These are phyloP conservation scores for Drosophila kanapiae DNA, from an alignment of 1,140 invertebrate species.

Conservation along the genomic window DNA sequence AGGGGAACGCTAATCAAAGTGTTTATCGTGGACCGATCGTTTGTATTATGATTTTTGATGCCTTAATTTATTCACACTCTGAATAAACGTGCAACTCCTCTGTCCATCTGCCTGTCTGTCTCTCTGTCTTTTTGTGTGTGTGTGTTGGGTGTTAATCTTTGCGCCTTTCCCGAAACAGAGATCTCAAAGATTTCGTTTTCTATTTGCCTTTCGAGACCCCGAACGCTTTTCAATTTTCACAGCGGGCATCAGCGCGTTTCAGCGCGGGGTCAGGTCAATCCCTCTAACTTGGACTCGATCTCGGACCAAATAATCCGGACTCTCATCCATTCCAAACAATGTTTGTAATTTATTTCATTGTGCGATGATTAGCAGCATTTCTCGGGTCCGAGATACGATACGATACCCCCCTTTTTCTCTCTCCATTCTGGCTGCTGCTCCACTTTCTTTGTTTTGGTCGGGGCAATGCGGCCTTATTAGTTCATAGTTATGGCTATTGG, in stretches of 20 bases:
- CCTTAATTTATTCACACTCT: constrained; percentile 84
- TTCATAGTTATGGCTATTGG: constrained; percentile 76
- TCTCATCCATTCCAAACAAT: constrained; percentile 59
- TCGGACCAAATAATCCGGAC: not conserved
- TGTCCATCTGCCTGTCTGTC: too few relatives aligned
- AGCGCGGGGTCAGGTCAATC: not conserved
- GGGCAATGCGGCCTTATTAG: constrained; percentile 62
- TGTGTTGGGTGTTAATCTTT: constrained; percentile 39
- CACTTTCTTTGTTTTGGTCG: constrained; percentile 15
- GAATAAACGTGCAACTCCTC: constrained; percentile 32
- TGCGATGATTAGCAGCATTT: constrained; percentile 83
- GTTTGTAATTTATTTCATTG: constrained; percentile 84
- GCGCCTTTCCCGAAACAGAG: constrained; percentile 7
- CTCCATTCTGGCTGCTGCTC: not conserved
- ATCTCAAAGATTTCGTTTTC: constrained; percentile 51
- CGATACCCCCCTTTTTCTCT: not conserved
- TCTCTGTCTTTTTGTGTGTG: constrained; percentile 1
- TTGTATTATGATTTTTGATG: constrained; percentile 83
- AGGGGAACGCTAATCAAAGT: constrained; percentile 76
- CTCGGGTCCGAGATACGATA: constrained; percentile 18
- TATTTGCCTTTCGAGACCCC: constrained; percentile 65
- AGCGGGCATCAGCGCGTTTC: constrained; percentile 52
- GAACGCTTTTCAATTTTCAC: constrained; percentile 82
- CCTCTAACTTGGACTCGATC: too few relatives aligned
- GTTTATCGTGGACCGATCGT: constrained; percentile 79